Evolutionary conservation across 1,140 invertebrate species (phyloP), one percentile per base, ranked within the genome.

Genomic region (Cyphomyrmex costatus): DNA sequence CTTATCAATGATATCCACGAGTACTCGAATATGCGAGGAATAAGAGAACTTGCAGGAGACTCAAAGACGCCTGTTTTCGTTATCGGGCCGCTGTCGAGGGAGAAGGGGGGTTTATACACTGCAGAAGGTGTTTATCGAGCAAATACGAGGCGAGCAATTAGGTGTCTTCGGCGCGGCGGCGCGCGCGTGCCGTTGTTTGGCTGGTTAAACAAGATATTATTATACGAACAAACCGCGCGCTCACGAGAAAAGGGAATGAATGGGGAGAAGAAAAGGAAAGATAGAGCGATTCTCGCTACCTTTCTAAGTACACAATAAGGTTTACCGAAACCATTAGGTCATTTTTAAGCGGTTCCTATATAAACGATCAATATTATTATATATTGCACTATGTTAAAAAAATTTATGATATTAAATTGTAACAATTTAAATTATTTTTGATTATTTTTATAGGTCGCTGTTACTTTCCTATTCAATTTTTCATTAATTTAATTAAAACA

Each of bases 81-180:
- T 83, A 83, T 83, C 79, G 24, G 79, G n/a, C 8, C 14, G 24
- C 53, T 58, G 66, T 12, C 30, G 21, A 24, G 63, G 51, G 53
- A 70, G 78, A 49, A 4, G 42, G 58, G 27, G 21, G 58, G 77
- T 85, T 78, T 82, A 79, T 82, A 86, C 79, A 68, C 24, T 30
- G 56, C 24, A 65, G 79, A 76, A 87, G 90, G 90, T 86, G 85
- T 88, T 91, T 91, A 87, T 86, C 88, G 86, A 88, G 85, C 84
- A 90, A 91, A 91, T 91, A 89, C 89, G 66, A 87, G 88, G 88
- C 77, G 61, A 61, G 88, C 89, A 90, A 90, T 90, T 90, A 90
- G 89, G 68, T 83, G 46, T 80, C 79, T 80, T 90, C 80, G 85
- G 76, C 19, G 42, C 80, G 85, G 76, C 19, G 42, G 19, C 14